A percentile compares a stretch with the other conserved stretches of the same genome.
These are phyloP conservation scores for Hemicordylus capensis DNA, from an alignment of 2,113 vertebrate species.

Conservation along the genomic window DNA sequence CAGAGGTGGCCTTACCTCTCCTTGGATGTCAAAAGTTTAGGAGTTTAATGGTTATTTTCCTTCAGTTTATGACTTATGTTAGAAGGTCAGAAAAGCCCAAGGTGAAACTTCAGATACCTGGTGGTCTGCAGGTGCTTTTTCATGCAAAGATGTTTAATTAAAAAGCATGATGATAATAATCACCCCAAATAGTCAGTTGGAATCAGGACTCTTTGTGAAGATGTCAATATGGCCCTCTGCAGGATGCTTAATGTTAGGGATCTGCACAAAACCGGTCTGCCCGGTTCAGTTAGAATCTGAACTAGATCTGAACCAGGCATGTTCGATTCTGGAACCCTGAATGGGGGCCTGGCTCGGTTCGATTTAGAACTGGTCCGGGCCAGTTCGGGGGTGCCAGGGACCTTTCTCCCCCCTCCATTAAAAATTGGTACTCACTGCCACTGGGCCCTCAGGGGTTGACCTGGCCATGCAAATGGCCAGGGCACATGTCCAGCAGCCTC, in stretches of 20 bases:
- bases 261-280: neutral
- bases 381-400: no score
- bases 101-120: constrained; percentile 51
- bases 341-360: no score
- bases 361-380: no score
- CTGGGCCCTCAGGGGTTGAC: no score
- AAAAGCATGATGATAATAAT: constrained; percentile 30
- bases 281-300: no score
- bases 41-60: neutral
- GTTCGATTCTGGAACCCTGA: no score
- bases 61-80: neutral
- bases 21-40: neutral
- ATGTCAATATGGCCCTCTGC: neutral
- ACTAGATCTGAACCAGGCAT: no score
- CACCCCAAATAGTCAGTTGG: neutral
- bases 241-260: neutral
- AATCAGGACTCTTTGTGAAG: neutral
- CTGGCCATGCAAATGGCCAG: no score
- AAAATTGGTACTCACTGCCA: no score
- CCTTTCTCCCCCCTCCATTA: no score
- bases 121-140: constrained; percentile 54
- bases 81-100: constrained; percentile 41
- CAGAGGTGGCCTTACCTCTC: neutral
- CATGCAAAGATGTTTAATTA: constrained; percentile 49
- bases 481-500: no score